A percentile compares a stretch with the other conserved stretches of the same genome.
phyloP scores from a whole-genome alignment of 30 jellyfish, hydroid and myxozoan species.

The Rhopilema esculentum region DNA sequence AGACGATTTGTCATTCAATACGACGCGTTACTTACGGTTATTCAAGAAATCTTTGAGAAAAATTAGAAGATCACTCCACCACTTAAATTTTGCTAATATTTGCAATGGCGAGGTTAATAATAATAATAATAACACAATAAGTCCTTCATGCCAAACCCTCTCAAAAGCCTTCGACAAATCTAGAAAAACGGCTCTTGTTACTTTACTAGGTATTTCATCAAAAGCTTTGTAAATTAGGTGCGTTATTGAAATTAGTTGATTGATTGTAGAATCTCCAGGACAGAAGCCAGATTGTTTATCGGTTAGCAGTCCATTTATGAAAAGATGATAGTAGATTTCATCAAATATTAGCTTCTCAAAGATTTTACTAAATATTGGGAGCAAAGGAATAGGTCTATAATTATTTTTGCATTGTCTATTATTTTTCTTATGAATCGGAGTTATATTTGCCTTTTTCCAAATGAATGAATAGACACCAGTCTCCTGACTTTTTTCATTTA shows the following conservation, averaged over 20 bases:
- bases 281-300: constrained; percentile 7
- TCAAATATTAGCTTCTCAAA: constrained; percentile 1
- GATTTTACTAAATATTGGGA: background rate
- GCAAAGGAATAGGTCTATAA: constrained; percentile 3
- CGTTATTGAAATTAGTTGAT: background rate
- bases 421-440: constrained; percentile 15
- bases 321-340: background rate
- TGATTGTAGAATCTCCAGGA: constrained; percentile 10
- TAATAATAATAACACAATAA: no score
- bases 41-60: background rate
- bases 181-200: constrained; percentile 26
- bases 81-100: no score
- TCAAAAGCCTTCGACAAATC: constrained; percentile 33
- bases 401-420: constrained; percentile 4
- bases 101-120: no score
- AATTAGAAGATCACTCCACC: background rate
- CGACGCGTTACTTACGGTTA: constrained; percentile 26
- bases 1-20: constrained; percentile 24
- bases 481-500: background rate
- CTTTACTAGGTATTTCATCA: constrained; percentile 30
- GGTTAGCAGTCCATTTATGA: background rate
- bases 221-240: constrained; percentile 1
- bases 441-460: background rate
- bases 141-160: constrained; percentile 44
- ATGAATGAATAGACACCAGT: background rate